Base-by-base conservation (phyloP, 92 coral and sea anemone genomes). In the Umimayanthus kanabou region DNA sequence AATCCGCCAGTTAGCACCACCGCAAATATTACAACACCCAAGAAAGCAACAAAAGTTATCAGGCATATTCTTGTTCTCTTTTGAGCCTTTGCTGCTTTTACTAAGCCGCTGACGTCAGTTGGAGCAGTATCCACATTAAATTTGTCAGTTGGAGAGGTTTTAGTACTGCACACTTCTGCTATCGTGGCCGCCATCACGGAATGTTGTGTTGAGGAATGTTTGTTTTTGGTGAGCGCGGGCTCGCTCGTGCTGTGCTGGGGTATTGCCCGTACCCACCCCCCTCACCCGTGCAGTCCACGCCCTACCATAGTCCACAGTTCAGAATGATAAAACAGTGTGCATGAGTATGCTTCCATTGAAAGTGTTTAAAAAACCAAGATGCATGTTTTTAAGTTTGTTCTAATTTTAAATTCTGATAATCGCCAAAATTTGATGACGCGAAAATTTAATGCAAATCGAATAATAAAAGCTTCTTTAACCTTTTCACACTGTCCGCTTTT, bases 21-120 rank as follows among this genome's bases (percentile, higher is more conserved):
- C 2, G 90, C 81, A 40, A 92, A 61, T 20, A 92, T 89, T n/a
- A 82, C 13, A 33, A 81, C 58, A 15, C 92, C 92, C 18, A 92
- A 88, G 61, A 89, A 72, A 29, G 79, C 73, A 37, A 92, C 90
- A 45, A 92, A 89, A 65, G 20, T 82, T 83, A 81, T 92, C 86
- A 86, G 58, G 30, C 67, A 45, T 43, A 75, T 84, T 30, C 66
- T 80, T 40, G 42, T 45, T 58, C 80, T 69, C 81, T 57, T 86
- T 10, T 84, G 87, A 43, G 26, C 87, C 43, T 83, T 83, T 40
- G 87, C 87, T 40, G 87, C 87, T 14, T 83, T 69, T 39, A 70
- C 87, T 30, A 83, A 83, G n/a, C 67, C 28, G 77, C 65, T 43
- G 4, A 83, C 87, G 78, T 83, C 87, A 9, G 87, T 73, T 70